Percentiles rank a stretch among this genome's conserved stretches.
Evolutionary conservation across 2,888 invertebrate genomes (phyloP).

Genomic region (Ophioninae sp.): DNA sequence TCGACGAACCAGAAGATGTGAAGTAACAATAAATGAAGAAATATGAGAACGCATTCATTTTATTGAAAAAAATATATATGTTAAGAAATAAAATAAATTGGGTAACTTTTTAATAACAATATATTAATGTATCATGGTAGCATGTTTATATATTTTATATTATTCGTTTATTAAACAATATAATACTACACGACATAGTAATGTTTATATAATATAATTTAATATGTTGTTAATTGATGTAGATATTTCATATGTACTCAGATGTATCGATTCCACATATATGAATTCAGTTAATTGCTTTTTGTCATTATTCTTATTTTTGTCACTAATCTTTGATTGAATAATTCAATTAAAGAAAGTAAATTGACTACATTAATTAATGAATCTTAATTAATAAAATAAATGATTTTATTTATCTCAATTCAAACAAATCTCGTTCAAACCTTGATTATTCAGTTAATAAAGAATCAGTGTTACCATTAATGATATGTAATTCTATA

Average conservation of each 20-base stretch:
- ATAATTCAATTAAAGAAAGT: too few relatives aligned
- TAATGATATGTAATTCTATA: neutral
- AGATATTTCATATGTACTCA: neutral
- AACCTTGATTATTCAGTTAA: neutral
- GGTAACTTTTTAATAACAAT: too few relatives aligned
- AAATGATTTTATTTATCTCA: too few relatives aligned
- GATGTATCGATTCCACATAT: neutral
- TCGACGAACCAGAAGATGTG: constrained; percentile 25
- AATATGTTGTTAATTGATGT: neutral
- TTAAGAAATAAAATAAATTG: neutral
- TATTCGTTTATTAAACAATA: too few relatives aligned
- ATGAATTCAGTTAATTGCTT: neutral
- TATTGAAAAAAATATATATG: neutral
- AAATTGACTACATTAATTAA: too few relatives aligned
- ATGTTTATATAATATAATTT: neutral
- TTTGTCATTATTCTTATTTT: too few relatives aligned
- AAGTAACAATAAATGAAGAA: constrained; percentile 6
- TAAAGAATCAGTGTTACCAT: neutral
- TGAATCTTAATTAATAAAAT: too few relatives aligned
- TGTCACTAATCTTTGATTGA: too few relatives aligned
- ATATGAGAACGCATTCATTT: neutral
- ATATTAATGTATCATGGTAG: too few relatives aligned
- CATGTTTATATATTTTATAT: too few relatives aligned
- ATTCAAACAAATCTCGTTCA: too few relatives aligned
- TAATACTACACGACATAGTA: too few relatives aligned